These are phyloP conservation scores for Theocolax elegans DNA, from an alignment of 1,140 invertebrate species.

Conservation along the genomic window DNA sequence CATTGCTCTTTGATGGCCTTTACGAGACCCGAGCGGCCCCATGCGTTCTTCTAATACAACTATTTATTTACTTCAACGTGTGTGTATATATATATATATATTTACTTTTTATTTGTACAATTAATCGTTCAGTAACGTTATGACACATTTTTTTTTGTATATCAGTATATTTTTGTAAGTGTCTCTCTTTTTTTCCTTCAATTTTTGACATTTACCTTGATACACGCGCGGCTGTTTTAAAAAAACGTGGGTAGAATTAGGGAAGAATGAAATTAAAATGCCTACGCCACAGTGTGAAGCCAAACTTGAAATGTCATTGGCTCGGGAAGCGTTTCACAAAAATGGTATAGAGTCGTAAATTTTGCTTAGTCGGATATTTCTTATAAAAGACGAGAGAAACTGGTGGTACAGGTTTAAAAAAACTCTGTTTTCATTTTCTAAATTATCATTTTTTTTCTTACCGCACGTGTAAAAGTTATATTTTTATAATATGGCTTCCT, in stretches of 20 bases:
- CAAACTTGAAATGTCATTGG: slow-evolving; percentile 27
- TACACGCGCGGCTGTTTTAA: neutral
- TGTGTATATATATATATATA: too few species aligned
- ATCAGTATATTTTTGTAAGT: too few species aligned
- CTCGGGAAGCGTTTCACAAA: slow-evolving; percentile 25
- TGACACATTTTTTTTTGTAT: too few species aligned
- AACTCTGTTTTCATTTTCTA: slow-evolving; percentile 22
- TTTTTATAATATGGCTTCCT: too few species aligned
- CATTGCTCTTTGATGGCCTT: too few species aligned
- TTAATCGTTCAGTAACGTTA: too few species aligned
- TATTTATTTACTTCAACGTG: too few species aligned
- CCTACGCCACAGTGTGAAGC: neutral
- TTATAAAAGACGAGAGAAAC: neutral
- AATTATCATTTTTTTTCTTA: neutral
- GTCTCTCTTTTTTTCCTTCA: neutral
- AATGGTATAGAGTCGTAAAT: slow-evolving; percentile 29
- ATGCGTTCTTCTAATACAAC: too few species aligned
- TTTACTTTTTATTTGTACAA: too few species aligned
- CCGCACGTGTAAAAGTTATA: too few species aligned
- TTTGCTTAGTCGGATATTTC: neutral
- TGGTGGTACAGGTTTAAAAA: neutral
- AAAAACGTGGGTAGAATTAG: slow-evolving; percentile 31
- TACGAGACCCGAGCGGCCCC: too few species aligned
- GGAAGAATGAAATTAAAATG: slow-evolving; percentile 32
- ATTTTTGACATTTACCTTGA: slow-evolving; percentile 15